Evolutionary conservation across 2,113 vertebrate genomes (phyloP).

Genomic region (Maccullochella peelii): DNA sequence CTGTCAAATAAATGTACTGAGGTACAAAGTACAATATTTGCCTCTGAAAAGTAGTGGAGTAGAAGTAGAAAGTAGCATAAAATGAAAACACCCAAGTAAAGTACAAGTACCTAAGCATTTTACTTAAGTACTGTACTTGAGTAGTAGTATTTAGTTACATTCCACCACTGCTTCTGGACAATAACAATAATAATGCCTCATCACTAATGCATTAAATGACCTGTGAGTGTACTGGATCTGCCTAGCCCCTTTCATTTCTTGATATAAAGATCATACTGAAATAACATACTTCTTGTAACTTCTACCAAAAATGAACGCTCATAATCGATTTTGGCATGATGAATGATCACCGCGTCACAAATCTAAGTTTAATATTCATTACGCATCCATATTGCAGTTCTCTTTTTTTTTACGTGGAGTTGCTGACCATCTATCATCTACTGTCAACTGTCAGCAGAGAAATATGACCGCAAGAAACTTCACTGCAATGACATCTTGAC

Average conservation of each 20-base stretch:
- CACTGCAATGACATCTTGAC: conserved; percentile 30
- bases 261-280: background rate
- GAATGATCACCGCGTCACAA: conserved; percentile 28
- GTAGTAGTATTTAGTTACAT: no score
- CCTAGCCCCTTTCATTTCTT: background rate
- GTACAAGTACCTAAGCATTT: no score
- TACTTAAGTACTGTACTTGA: no score
- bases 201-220: conserved; percentile 4
- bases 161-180: background rate
- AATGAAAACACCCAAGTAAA: no score
- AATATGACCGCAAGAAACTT: conserved; percentile 40
- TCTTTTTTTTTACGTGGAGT: conserved; percentile 17
- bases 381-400: conserved; percentile 32
- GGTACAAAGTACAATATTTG: no score
- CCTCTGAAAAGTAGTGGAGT: no score
- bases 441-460: conserved; percentile 52
- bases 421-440: conserved; percentile 57
- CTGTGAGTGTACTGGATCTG: background rate
- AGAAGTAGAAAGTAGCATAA: no score
- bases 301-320: background rate
- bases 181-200: background rate
- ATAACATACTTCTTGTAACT: background rate
- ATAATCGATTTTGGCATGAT: conserved; percentile 38
- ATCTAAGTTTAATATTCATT: conserved; percentile 50
- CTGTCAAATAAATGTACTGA: no score